Conservation (phyloP, 2,888 invertebrate genomes). For the Melipona bicolor region DNA sequence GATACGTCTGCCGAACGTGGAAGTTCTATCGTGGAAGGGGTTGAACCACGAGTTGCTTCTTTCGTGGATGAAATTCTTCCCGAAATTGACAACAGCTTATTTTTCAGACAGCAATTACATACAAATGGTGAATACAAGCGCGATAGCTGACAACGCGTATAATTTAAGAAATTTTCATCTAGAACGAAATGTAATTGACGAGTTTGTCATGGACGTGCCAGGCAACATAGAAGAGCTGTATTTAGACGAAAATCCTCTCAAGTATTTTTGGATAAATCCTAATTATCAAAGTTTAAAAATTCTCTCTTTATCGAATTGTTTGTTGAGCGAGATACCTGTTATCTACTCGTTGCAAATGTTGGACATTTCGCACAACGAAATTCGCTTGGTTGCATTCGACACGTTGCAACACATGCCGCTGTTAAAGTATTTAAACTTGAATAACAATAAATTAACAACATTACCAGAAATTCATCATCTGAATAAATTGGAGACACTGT, state of each 20-base stretch:
- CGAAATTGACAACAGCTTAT: not conserved
- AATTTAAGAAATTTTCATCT: not conserved
- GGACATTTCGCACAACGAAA: not conserved
- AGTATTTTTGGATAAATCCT: not conserved
- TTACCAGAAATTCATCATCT: fast-evolving
- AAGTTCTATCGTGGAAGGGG: conserved; percentile 5
- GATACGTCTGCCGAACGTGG: conserved; percentile 14
- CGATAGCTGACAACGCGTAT: not conserved
- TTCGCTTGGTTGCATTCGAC: fast-evolving
- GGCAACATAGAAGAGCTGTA: not conserved
- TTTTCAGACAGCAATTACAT: not conserved
- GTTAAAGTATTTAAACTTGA: conserved; percentile 3
- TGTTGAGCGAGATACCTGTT: fast-evolving
- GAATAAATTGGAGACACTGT: not conserved
- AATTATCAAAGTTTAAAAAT: fast-evolving
- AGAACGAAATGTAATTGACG: not conserved
- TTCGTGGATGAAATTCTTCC: not conserved
- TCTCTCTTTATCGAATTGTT: not conserved
- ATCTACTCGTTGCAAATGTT: not conserved
- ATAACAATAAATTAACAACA: not conserved
- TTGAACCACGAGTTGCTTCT: not conserved
- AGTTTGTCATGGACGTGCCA: not conserved
- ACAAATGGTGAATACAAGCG: not conserved
- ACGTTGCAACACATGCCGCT: fast-evolving
- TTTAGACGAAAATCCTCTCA: not conserved